phyloP scores from a whole-genome alignment of 2,113 vertebrate genomes.

The Apistogramma diplotaenia region DNA sequence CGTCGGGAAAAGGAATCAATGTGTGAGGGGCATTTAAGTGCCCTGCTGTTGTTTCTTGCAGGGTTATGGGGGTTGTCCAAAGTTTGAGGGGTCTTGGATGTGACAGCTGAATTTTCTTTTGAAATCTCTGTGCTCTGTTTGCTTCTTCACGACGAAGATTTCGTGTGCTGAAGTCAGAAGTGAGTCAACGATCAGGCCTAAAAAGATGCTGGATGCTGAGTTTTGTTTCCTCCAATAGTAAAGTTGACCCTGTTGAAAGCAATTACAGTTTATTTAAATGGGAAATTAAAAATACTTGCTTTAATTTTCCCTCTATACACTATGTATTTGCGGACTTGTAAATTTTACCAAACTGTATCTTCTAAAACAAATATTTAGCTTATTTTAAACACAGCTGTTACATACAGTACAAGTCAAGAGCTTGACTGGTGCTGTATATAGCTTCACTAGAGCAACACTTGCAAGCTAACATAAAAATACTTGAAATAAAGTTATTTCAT shows the following conservation, averaged over 20 bases:
- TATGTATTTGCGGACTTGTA: background rate
- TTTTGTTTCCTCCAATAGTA: background rate
- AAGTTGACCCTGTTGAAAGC: background rate
- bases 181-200: background rate
- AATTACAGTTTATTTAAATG: background rate
- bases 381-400: background rate
- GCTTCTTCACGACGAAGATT: background rate
- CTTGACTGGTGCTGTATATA: too few relatives aligned
- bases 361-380: background rate
- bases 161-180: background rate
- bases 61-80: slow-evolving; percentile 45
- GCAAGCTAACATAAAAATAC: background rate
- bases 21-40: slow-evolving; percentile 83
- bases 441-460: too few relatives aligned
- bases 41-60: slow-evolving; percentile 64
- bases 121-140: slow-evolving; percentile 31
- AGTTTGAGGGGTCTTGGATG: slow-evolving; percentile 57
- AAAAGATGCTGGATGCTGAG: background rate
- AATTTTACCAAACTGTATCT: background rate
- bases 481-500: too few relatives aligned
- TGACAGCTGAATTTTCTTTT: slow-evolving; percentile 51
- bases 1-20: slow-evolving; percentile 93
- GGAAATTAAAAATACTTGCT: background rate
- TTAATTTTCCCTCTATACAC: background rate
- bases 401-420: too few relatives aligned